Percentiles rank a stretch among this genome's conserved stretches.
These are phyloP conservation scores for Corythornis cristatus DNA, from an alignment of 2,113 vertebrate species.

Conservation along the genomic window DNA sequence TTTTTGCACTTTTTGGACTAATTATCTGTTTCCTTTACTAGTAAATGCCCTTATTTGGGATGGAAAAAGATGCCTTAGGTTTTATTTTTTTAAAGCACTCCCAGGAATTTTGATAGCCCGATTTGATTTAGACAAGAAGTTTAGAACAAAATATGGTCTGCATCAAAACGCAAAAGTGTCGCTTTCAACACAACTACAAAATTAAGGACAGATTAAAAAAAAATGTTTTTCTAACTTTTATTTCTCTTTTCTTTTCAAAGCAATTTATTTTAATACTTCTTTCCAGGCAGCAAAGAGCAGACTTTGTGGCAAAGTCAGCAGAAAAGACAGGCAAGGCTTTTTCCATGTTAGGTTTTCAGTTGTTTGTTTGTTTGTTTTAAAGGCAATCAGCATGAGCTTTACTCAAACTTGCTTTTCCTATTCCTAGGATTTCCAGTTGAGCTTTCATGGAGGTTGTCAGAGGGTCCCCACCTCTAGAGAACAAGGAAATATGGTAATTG, in stretches of 20 bases:
- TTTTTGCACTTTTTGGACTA: constrained; percentile 56
- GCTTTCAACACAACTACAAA: constrained; percentile 15
- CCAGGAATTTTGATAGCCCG: constrained; percentile 17
- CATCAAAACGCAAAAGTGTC: not conserved
- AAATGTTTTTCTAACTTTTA: not conserved
- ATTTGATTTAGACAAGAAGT: constrained; percentile 25
- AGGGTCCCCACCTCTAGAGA: not conserved
- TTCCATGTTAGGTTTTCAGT: not conserved
- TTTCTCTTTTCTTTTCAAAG: constrained; percentile 18
- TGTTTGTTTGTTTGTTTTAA: not conserved
- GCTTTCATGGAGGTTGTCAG: constrained; percentile 21
- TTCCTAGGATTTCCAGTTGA: not conserved
- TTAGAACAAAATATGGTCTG: constrained; percentile 38
- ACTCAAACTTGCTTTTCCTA: not conserved
- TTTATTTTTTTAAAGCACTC: constrained; percentile 13
- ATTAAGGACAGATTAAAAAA: not conserved
- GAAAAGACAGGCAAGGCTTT: not conserved
- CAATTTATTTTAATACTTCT: constrained; percentile 33
- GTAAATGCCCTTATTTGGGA: constrained; percentile 73
- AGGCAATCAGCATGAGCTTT: not conserved
- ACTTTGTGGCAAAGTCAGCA: not conserved
- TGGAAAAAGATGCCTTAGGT: constrained; percentile 71
- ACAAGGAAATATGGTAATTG: constrained; percentile 33
- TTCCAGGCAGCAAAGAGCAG: not conserved
- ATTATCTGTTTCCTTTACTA: constrained; percentile 56